These are phyloP conservation scores for Coregonus sp. DNA, from an alignment of 2,797 vertebrate species.

Conservation along the genomic window DNA sequence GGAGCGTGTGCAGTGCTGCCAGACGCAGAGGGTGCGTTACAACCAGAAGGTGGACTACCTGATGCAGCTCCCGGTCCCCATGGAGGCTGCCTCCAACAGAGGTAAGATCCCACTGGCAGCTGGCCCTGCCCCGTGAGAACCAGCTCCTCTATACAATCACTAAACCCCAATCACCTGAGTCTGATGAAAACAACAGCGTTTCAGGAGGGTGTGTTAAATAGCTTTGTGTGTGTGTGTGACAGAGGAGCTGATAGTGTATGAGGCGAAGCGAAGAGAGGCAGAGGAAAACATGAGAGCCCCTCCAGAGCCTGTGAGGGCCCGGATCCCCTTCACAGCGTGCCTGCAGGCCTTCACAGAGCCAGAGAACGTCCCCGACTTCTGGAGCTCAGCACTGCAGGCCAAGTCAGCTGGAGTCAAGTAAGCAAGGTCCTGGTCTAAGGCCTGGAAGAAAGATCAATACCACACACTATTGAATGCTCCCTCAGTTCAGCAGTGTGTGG, in stretches of 20 bases:
- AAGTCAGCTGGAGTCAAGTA: slow-evolving; percentile 97
- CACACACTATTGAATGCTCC: background rate
- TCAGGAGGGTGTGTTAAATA: background rate
- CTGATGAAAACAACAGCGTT: no score
- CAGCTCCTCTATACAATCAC: slow-evolving; percentile 6
- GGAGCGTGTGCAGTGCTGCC: slow-evolving; percentile 94
- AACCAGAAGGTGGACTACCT: slow-evolving; percentile 90
- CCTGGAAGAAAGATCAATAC: background rate
- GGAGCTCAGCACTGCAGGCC: slow-evolving; percentile 97
- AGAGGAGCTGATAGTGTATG: slow-evolving; percentile 95
- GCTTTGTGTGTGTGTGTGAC: slow-evolving; percentile 20
- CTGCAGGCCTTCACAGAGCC: slow-evolving; percentile 96
- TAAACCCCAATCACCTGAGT: no score
- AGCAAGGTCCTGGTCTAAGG: slow-evolving; percentile 52
- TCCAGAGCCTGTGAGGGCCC: slow-evolving; percentile 89
- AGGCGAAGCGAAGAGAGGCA: slow-evolving; percentile 86
- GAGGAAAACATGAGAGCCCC: slow-evolving; percentile 84
- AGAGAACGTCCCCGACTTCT: slow-evolving; percentile 94
- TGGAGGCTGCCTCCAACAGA: slow-evolving; percentile 93
- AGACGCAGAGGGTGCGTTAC: slow-evolving; percentile 92
- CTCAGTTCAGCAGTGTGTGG: background rate
- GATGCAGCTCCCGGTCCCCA: slow-evolving; percentile 95
- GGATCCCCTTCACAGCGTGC: slow-evolving; percentile 93
- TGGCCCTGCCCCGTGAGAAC: slow-evolving; percentile 18
- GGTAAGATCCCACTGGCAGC: slow-evolving; percentile 70